Evolutionary conservation across 2,797 vertebrate species (phyloP), one percentile per base, ranked within the genome.

Genomic region (Percopsis omiscomaycus): DNA sequence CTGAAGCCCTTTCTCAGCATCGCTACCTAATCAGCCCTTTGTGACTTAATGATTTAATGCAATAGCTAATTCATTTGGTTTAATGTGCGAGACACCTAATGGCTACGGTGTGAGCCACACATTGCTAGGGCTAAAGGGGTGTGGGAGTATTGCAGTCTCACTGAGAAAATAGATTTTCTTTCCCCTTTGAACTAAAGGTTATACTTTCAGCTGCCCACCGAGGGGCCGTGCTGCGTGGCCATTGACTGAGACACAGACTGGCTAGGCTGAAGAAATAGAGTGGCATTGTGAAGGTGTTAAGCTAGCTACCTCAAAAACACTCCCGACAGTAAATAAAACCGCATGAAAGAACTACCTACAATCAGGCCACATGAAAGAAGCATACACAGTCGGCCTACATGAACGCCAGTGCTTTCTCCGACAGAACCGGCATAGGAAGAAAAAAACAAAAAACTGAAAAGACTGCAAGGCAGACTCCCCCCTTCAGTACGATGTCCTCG

Each of bases 151-250:
- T 46, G 79, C 73, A 50, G 66, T 73, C 61, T 74, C 27, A 55
- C 62, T 59, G 75, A 73, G 71, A 63, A 68, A 79, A 84, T 67
- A 3, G n/a, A 60, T 76, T 78, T 75, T 27, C 51, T 51, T 30
- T 51, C 27, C 44, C 42, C 53, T 76, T 60, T 61, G 59, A 68
- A 62, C 50, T 75, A 85, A 88, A 86, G 81, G 82, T 85, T 86
- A 53, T 16, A 81, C 61, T 75, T 72, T 66, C 70, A 49, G 69
- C 45, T 69, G 68, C 75, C 59, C 29, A 58, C 75, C 4, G 28
- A 53, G 73, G 77, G 74, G 63, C 55, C 84, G 12, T 69, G 75
- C 81, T 77, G 82, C 5, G 66, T 0, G 32, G 66, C 71, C 76
- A 78, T 68, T 81, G 67, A 86, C 63, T 59, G 51, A 66, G 64